A percentile compares a stretch with the other conserved stretches of the same genome.
These are phyloP conservation scores for Drosophila mercatorum DNA, from an alignment of 2,888 invertebrate species.

Conservation along the genomic window DNA sequence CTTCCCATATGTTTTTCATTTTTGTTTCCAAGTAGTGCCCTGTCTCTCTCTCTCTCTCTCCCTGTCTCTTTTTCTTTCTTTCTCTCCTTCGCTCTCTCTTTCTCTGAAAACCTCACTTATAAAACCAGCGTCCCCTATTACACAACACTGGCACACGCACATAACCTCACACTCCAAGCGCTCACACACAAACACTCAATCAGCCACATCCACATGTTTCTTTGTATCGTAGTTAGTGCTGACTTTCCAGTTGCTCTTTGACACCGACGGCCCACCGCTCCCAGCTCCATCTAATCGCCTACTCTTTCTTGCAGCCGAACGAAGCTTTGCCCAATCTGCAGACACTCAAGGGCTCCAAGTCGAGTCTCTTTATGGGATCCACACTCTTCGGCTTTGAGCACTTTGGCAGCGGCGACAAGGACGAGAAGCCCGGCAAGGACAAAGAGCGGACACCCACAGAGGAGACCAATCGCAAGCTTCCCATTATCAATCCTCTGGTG, in stretches of 20 bases:
- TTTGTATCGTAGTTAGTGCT: conserved; percentile 81
- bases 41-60: conserved; percentile 30
- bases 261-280: conserved; percentile 46
- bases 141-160: conserved; percentile 58
- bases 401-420: conserved; percentile 77
- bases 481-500: conserved; percentile 95
- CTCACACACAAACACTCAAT: conserved; percentile 26
- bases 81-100: conserved; percentile 28
- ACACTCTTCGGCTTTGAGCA: conserved; percentile 83
- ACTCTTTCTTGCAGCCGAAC: conserved; percentile 81
- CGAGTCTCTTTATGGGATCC: conserved; percentile 85
- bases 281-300: conserved; percentile 42
- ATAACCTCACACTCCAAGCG: conserved; percentile 15
- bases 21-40: conserved; percentile 63
- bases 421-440: conserved; percentile 83
- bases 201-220: conserved; percentile 68
- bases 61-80: not conserved
- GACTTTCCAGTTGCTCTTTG: conserved; percentile 78
- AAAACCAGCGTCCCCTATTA: conserved; percentile 53
- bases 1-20: conserved; percentile 56
- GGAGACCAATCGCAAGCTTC: conserved; percentile 89
- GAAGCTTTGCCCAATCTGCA: conserved; percentile 85
- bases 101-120: conserved; percentile 27
- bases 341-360: conserved; percentile 87
- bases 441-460: conserved; percentile 81